phyloP scores from a whole-genome alignment of 1,140 invertebrate species.

The Zaprionus camerounensis region DNA sequence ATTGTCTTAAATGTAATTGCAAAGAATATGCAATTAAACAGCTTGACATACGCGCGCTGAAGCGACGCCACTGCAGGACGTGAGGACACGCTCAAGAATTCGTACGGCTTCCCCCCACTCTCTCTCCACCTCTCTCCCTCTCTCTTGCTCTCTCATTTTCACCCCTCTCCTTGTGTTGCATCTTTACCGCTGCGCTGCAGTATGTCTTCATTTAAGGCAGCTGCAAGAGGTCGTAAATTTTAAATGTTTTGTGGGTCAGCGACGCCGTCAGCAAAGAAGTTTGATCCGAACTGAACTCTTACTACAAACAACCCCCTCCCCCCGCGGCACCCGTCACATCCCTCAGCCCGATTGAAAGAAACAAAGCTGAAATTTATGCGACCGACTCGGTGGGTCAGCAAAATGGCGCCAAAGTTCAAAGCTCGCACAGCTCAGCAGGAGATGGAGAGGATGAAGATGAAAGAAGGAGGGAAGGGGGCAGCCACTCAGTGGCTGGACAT shows the following conservation, averaged over 20 bases:
- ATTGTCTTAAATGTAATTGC: conserved; percentile 71
- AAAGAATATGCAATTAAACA: conserved; percentile 72
- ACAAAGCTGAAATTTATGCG: conserved; percentile 71
- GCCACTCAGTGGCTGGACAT: conserved; percentile 66
- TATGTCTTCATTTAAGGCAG: conserved; percentile 76
- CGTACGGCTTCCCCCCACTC: neutral
- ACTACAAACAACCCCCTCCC: neutral
- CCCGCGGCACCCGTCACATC: neutral
- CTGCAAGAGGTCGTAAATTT: conserved; percentile 71
- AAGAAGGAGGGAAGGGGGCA: neutral
- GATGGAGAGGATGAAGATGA: neutral
- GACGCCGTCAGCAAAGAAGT: conserved; percentile 53
- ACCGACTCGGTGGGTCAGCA: conserved; percentile 64
- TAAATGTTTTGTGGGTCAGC: conserved; percentile 77
- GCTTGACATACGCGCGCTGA: conserved; percentile 54
- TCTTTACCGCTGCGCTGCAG: conserved; percentile 54
- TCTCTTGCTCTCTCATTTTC: no score
- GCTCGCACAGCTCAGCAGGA: conserved; percentile 29
- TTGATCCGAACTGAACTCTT: conserved; percentile 63
- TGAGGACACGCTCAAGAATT: conserved; percentile 5
- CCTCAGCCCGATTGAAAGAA: conserved; percentile 7
- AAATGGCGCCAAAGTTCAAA: conserved; percentile 81
- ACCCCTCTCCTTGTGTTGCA: neutral
- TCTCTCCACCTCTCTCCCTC: neutral
- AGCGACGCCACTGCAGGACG: conserved; percentile 1